Evolutionary conservation across 2,888 invertebrate genomes (phyloP), one percentile per base, ranked within the genome.

Genomic region (Drosophila aldrichi): DNA sequence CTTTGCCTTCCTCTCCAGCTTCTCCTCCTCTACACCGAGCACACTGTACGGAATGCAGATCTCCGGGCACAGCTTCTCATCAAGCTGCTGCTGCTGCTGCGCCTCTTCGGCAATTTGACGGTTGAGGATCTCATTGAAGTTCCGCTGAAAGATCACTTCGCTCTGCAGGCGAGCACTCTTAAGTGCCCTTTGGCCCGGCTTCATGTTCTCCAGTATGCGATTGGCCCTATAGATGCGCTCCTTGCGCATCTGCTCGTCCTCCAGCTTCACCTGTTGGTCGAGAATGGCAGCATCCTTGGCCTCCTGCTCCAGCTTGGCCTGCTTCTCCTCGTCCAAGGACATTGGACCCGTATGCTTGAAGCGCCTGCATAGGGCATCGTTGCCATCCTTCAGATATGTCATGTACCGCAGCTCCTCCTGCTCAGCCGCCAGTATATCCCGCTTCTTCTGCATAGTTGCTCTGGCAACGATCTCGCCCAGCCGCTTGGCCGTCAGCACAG

Each of bases 401-500:
- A 69, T 62, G 46, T 75, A 89, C 1, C 72, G 69, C 0, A 40
- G 71, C n/a, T 83, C 81, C 59, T 89, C 87, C 32, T 72, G 60
- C 0, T 55, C 55, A 6, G 58, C 68, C 1, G 36, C 77, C 29
- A 62, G 4, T 3, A 7, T 4, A 0, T 2, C 5, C 12, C 38
- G 10, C 38, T 25, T 25, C 54, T 54, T 25, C 1, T 12, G 14
- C 29, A 41, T 55, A 8, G 40, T 55, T 29, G 55, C 25, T 3
- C 55, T 55, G 18, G 4, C 12, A 1, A 41, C 3, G 14, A 55
- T 55, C 1, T 29, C 55, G 2, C 18, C 8, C 18, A 41, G 14
- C 14, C 55, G 55, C 18, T 55, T 18, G 18, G 55, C n/a, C 6
- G 55, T 29, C 29, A 55, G 0, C 29, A 55, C 55, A 12, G 29